A percentile compares a stretch with the other conserved stretches of the same genome.
phyloP scores from a whole-genome alignment of 2,797 vertebrate species.

The Oreortyx pictus region DNA sequence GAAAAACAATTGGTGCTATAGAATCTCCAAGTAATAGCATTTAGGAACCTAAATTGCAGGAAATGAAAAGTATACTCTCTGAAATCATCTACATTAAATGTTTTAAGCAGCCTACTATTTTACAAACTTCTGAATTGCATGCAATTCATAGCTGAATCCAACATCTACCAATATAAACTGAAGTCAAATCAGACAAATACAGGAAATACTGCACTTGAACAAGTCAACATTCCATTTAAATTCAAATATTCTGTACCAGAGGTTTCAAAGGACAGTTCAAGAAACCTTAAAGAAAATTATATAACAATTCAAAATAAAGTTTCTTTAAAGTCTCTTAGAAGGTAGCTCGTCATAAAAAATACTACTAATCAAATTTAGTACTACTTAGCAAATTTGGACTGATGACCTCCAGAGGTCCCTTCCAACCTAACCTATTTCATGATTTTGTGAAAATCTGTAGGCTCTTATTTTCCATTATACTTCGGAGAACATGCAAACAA shows the following conservation, averaged over 20 bases:
- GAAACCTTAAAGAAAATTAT: neutral
- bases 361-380: neutral
- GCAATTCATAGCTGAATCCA: constrained; percentile 8
- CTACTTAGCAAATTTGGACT: neutral
- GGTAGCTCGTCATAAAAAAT: neutral
- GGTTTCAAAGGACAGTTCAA: neutral
- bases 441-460: too few species aligned
- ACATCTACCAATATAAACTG: neutral
- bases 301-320: neutral
- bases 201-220: constrained; percentile 11
- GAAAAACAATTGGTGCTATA: neutral
- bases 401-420: neutral
- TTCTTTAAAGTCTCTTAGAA: neutral
- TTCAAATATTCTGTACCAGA: neutral
- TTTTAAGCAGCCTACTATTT: constrained; percentile 1
- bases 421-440: neutral
- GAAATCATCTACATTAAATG: constrained; percentile 13
- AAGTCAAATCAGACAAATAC: constrained; percentile 6
- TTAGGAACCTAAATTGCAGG: neutral
- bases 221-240: constrained; percentile 10
- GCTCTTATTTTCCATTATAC: neutral
- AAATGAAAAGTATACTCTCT: neutral
- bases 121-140: constrained; percentile 6
- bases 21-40: constrained; percentile 10
- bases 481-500: neutral